Evolutionary conservation across 2,888 invertebrate species (phyloP), one percentile per base, ranked within the genome.

Genomic region (Lacanobia oleracea): DNA sequence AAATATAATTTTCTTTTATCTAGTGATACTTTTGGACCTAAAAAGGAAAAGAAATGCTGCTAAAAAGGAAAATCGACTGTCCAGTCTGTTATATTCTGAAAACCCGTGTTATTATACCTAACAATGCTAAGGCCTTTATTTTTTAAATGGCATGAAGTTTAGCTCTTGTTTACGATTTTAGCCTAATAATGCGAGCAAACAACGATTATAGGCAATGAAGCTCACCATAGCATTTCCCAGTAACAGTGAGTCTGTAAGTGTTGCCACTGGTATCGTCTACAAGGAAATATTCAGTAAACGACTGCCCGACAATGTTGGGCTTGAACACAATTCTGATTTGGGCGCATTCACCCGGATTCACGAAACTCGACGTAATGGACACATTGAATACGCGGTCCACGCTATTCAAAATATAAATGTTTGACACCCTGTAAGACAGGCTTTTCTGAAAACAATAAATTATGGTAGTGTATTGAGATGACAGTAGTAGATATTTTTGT

Each of bases 241-340:
- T 92, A 9, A 94, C 91, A 10, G 93, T 95, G 53, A 96, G 70
- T 65, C 91, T 91, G 60, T 91, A 93, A 65, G 86, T 88, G 80
- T 92, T 93, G 2, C 92, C 92, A 50, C 82, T 87, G 0, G 92
- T 92, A 72, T 95, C 94, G 53, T 94, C 94, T 57, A 96, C 86
- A 4, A 94, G 81, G 56, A 90, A 96, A 85, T 96, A 95, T 56
- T 96, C 95, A 1, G 95, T 95, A 81, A 92, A 95, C 2, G 93
- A 91, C 79, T 94, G 94, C 0, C 91, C 92, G 0, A 93, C 87
- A 18, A 93, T 87, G 61, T 90, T 91, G 0, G 96, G 95, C 63
- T 84, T 92, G 80, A 94, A 96, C 6, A 87, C 56, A 53, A 95
- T 87, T 67, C 77, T 90, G 1, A 95, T 87, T 78, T 89, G 89